Evolutionary conservation across 1,140 invertebrate species (phyloP), one percentile per base, ranked within the genome.

Genomic region (Venustaconcha ellipsiformis): DNA sequence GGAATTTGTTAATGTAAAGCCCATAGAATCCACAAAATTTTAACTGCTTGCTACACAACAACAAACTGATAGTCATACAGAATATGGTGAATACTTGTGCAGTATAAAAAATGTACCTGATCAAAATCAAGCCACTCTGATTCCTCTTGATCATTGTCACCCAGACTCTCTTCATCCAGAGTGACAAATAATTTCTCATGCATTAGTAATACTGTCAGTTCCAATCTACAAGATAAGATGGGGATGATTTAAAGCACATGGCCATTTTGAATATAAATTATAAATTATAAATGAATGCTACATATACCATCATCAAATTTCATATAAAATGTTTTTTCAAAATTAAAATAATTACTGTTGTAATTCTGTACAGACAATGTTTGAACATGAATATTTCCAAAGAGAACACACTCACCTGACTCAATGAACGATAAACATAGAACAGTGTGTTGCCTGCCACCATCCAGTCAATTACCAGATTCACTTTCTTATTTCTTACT

Each of bases 131-230:
- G 78, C 60, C 78, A 79, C 12, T 72, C 37, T 1, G 79, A 66
- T 23, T 79, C 82, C 20, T 72, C n/a, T 55, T 30, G 26, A 30
- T 30, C 26, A 4, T 4, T 30, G 26, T 30, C 26, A 30, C 26
- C 26, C 26, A 30, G 26, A 30, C 26, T 30, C 26, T 30, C 26
- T 4, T 30, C 8, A 15, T 20, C 37, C 14, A 72, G 69, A 48
- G 37, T 48, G 14, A 74, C 65, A 63, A 87, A 83, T 30, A 86
- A 59, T 23, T 82, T 76, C n/a, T 82, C 73, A 75, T 84, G 76
- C 72, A 79, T 82, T 55, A 88, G 55, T 14, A 88, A 72, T 23
- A 88, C 82, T 23, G 82, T 82, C 48, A 88, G 63, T 72, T 88
- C 86, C 55, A 84, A 68, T 70, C 86, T 87, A 66, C 1, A 8